These are phyloP conservation scores for Antheraea assamensis DNA, from an alignment of 2,888 invertebrate species.

Conservation along the genomic window DNA sequence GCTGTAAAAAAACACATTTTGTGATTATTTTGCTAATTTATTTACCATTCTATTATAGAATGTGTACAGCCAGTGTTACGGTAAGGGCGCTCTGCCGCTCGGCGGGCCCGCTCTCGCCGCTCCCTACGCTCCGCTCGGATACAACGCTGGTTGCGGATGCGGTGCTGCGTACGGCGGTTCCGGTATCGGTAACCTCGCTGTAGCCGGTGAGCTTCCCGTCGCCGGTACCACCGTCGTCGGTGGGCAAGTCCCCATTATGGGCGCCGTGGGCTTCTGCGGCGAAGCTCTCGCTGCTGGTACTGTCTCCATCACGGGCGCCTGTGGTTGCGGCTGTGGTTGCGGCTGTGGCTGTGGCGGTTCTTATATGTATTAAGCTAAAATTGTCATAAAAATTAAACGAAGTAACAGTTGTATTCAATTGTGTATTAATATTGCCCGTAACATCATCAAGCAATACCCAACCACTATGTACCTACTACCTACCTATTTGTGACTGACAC, in stretches of 20 bases:
- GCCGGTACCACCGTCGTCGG: neutral
- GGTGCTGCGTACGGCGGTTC: neutral
- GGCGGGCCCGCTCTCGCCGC: neutral
- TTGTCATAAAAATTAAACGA: neutral
- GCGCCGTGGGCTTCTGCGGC: neutral
- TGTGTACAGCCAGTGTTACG: neutral
- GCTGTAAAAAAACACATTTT: too few species aligned
- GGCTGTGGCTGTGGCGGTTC: neutral
- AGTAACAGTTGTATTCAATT: neutral
- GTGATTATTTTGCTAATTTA: neutral
- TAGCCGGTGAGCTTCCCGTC: neutral
- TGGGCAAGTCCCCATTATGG: neutral
- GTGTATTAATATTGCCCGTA: too few species aligned
- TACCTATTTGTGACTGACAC: too few species aligned
- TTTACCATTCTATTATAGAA: neutral
- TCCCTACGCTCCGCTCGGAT: neutral
- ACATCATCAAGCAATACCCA: too few species aligned
- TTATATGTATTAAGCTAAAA: neutral
- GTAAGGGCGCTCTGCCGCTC: neutral
- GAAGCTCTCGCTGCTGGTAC: neutral
- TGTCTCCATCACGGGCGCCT: neutral
- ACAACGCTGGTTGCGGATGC: neutral
- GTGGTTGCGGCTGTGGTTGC: neutral
- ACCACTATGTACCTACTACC: too few species aligned
- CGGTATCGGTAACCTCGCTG: slow-evolving; percentile 2